Evolutionary conservation across 2,888 invertebrate species (phyloP), one percentile per base, ranked within the genome.

Genomic region (Polymixis flavicincta): DNA sequence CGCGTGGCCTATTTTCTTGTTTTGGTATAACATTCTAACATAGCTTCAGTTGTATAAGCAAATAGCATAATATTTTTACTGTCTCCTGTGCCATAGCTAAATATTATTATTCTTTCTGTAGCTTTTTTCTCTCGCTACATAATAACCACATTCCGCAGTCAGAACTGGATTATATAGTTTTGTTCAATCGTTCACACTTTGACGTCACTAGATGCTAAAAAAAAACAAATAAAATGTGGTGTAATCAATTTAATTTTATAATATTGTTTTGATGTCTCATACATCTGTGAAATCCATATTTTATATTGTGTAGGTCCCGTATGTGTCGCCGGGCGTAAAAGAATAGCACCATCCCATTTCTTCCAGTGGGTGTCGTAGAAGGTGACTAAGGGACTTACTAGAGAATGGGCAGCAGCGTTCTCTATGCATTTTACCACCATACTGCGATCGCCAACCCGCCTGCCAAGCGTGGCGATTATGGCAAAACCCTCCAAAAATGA

Each of bases 21-120:
- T 54, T 22, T 45, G n/a, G n/a, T 54, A 25, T 37, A 14, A 37
- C 17, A 32, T 32, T 32, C 14, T 52, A n/a, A 17, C 4, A 25
- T 61, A 17, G 19, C 14, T 60, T 32, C 25, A 22, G 13, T 32
- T 25, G 7, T 25, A 5, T n/a, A 50, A 28, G 19, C 17, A 45
- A 75, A 52, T n/a, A n/a, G 5, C 28, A 59, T 77, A 50, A 57
- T 66, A 73, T 77, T 50, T 25, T 42, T 9, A 28, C 37, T 4
- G 6, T 37, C 25, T 11, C 17, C 6, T 22, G n/a, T 55, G 19
- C 28, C 25, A 48, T 28, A n/a, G 7, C 2, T 42, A 9, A 66
- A 25, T 68, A 45, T 74, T 75, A 37, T 19, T 50, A 13, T 73
- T 55, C 6, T 14, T 25, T 60, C 19, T 64, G 28, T 60, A 5